Evolutionary conservation across 2,888 invertebrate genomes (phyloP), one percentile per base, ranked within the genome.

Genomic region (Hypolimnas misippus): DNA sequence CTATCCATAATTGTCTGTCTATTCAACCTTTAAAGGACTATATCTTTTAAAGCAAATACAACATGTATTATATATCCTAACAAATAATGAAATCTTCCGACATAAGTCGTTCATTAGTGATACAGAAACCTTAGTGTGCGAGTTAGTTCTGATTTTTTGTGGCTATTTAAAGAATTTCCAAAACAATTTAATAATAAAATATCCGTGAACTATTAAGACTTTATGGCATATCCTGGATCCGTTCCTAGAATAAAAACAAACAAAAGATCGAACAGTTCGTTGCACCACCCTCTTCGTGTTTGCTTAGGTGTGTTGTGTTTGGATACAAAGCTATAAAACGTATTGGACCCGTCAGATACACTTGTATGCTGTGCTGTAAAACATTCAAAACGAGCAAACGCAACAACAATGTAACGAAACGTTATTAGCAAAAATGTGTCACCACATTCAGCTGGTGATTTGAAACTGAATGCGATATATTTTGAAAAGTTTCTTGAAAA

Each of bases 391-490:
- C 4, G 4, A n/a, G n/a, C 25, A 35, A 19, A 17, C 25, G 53
- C 52, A 49, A 44, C 57, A 33, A 51, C 51, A 49, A 51, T 55
- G 35, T n/a, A 38, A 5, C 35, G 2, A n/a, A 38, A 38, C 35
- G 0, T n/a, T n/a, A 38, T 12, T 38, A n/a, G 12, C 35, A n/a
- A n/a, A 38, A 12, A 38, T 38, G 25, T 25, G n/a, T n/a, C n/a
- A n/a, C n/a, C n/a, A n/a, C n/a, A n/a, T n/a, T n/a, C n/a, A n/a
- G n/a, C n/a, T 80, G 86, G 86, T 89, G 87, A 87, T 86, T 88
- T 84, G 81, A 84, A 84, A 79, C 81, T 83, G 84, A 81, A 87
- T 85, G 86, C 84, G 86, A 89, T 86, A 82, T 76, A 76, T 76
- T 79, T 87, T 83, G 77, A 50, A 53, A 50, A 52, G 29, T 62